Conservation (phyloP, 1,140 invertebrate species). For the Drosophila grimshawi region DNA sequence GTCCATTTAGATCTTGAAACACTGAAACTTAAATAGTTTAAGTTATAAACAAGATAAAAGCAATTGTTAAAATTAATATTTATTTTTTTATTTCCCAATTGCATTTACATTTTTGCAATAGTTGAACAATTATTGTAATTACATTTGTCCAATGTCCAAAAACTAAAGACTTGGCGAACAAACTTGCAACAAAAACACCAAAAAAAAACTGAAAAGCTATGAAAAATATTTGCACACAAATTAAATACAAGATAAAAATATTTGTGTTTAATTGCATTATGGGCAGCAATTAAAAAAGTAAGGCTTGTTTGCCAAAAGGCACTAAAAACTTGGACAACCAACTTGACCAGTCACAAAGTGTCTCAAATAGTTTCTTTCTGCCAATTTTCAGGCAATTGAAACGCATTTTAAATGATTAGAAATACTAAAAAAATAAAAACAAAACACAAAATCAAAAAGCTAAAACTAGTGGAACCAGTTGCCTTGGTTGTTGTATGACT, state of each 20-base stretch:
- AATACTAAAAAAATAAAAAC: slow-evolving; percentile 43
- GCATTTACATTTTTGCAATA: slow-evolving; percentile 44
- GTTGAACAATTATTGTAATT: slow-evolving; percentile 39
- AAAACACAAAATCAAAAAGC: slow-evolving; percentile 42
- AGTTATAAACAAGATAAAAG: slow-evolving; percentile 8
- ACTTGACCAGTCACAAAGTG: slow-evolving; percentile 33
- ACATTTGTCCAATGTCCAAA: slow-evolving; percentile 29
- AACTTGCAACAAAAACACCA: slow-evolving; percentile 46
- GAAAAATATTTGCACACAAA: slow-evolving; percentile 62
- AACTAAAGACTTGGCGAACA: slow-evolving; percentile 62
- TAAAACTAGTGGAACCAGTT: slow-evolving; percentile 73
- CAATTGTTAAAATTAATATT: slow-evolving; percentile 11
- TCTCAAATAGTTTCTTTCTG: slow-evolving; percentile 18
- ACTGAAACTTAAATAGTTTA: background rate
- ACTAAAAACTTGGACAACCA: slow-evolving; percentile 59
- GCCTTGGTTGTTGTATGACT: background rate
- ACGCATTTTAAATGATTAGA: slow-evolving; percentile 68
- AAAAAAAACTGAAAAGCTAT: background rate
- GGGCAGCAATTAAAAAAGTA: slow-evolving; percentile 55
- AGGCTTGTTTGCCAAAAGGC: slow-evolving; percentile 25
- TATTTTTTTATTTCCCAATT: slow-evolving; percentile 21
- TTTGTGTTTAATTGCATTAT: slow-evolving; percentile 75
- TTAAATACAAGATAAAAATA: slow-evolving; percentile 64
- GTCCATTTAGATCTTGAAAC: background rate
- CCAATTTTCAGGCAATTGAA: slow-evolving; percentile 69